phyloP scores from a whole-genome alignment of 2,888 invertebrate species.

The Drosophila atroscutellata region DNA sequence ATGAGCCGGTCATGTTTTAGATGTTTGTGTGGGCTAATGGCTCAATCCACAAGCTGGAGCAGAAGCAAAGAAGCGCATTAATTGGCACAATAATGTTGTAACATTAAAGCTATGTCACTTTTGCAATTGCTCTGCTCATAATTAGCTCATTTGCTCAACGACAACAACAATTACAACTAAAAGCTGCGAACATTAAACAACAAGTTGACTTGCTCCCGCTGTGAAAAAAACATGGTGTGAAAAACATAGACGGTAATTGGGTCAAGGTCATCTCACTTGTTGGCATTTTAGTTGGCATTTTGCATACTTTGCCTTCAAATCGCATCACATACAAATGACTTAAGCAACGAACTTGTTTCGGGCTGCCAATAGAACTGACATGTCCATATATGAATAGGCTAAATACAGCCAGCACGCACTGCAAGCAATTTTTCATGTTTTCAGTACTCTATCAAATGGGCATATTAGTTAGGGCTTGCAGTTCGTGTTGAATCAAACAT shows the following conservation, averaged over 20 bases:
- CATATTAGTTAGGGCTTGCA: neutral
- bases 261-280: slow-evolving; percentile 61
- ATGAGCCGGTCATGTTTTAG: slow-evolving; percentile 27
- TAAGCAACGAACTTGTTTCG: slow-evolving; percentile 59
- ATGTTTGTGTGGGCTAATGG: slow-evolving; percentile 47
- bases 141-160: slow-evolving; percentile 48
- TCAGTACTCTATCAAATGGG: neutral
- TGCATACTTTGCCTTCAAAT: slow-evolving; percentile 40
- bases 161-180: slow-evolving; percentile 10
- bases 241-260: slow-evolving; percentile 50
- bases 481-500: neutral
- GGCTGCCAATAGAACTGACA: slow-evolving; percentile 37
- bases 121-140: slow-evolving; percentile 50
- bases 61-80: slow-evolving; percentile 48
- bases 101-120: slow-evolving; percentile 48
- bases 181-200: neutral
- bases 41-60: slow-evolving; percentile 59
- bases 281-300: slow-evolving; percentile 49
- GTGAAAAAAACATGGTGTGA: slow-evolving; percentile 40
- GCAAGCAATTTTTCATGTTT: neutral
- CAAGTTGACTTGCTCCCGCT: slow-evolving; percentile 14
- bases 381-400: neutral
- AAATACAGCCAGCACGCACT: slow-evolving; percentile 23
- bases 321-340: slow-evolving; percentile 56
- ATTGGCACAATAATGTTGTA: slow-evolving; percentile 49